Evolutionary conservation across 2,113 vertebrate genomes (phyloP), one percentile per base, ranked within the genome.

Genomic region (Rhinopomastus cyanomelas): DNA sequence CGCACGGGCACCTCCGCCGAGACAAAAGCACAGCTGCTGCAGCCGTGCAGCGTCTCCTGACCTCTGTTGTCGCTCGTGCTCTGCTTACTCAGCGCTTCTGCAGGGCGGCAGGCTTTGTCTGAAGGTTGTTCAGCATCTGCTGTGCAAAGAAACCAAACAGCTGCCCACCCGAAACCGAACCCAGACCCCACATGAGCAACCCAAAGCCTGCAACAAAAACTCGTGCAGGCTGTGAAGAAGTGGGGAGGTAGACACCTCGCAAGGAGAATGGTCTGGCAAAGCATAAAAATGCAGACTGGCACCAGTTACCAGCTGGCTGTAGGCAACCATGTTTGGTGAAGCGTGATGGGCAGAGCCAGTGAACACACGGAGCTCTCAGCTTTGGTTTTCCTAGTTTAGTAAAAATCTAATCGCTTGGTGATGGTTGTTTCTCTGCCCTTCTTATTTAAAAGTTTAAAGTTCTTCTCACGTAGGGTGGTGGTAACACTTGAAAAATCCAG

Each of bases 1-100:
- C n/a, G 26, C 5, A 4, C 64, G n/a, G 16, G 42, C 42, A 25
- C 12, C 51, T 60, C 12, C 12, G 55, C 39, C 34, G 60, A 85
- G 53, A 66, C 8, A 65, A 77, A 76, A 82, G 7, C 34, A 60
- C 22, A 34, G 29, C 44, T 39, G 26, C 9, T 44, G 5, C 21
- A 56, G 59, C 9, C 60, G 16, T 66, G 32, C 8, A 23, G 7
- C 69, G 27, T 52, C 21, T 71, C 48, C 42, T 85, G 56, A 88
- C 59, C 72, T 87, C 34, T 80, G 27, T 60, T 85, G 72, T 78
- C 48, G 64, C 11, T 60, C 60, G 21, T 52, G 10, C 10, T 48
- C 60, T 91, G 7, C 77, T 89, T 88, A 42, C 89, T 88, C 64
- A 57, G 52, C 34, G 74, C 37, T 74, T 62, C 42, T 88, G n/a